Conservation (phyloP, 2,113 vertebrate species). For the Conger conger region DNA sequence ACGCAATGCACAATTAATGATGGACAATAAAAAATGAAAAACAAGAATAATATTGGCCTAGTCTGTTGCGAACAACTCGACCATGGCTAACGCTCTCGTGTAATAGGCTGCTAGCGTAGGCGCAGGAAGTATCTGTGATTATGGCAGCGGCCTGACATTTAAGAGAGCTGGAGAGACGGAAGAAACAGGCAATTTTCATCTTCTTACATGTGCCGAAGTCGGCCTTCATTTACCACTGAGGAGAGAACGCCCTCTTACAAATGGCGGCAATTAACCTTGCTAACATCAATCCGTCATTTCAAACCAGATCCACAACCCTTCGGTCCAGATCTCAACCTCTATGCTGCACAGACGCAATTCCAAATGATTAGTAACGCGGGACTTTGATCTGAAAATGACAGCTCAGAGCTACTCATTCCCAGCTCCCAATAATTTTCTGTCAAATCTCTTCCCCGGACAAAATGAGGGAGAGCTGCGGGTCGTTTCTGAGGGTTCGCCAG, state of each 20-base stretch:
- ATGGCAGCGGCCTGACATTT: neutral
- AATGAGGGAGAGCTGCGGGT: constrained; percentile 17
- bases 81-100: too few species aligned
- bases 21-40: too few species aligned
- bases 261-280: constrained; percentile 27
- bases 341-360: constrained; percentile 57
- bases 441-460: constrained; percentile 51
- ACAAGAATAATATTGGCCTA: too few species aligned
- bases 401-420: constrained; percentile 56
- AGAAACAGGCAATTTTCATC: neutral
- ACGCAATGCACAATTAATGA: too few species aligned
- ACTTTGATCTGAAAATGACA: constrained; percentile 63
- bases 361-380: constrained; percentile 60
- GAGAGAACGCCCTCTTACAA: constrained; percentile 16
- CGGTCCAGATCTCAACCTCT: constrained; percentile 37
- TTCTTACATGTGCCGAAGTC: neutral
- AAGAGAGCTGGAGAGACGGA: neutral
- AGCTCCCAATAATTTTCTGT: constrained; percentile 59
- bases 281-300: constrained; percentile 38
- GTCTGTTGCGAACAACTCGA: too few species aligned
- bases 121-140: too few species aligned
- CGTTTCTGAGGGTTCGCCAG: neutral
- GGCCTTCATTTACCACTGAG: constrained; percentile 3
- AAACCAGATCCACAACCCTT: constrained; percentile 8
- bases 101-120: too few species aligned